Evolutionary conservation across 2,797 vertebrate species (phyloP), one percentile per base, ranked within the genome.

Genomic region (Tangara arthus): DNA sequence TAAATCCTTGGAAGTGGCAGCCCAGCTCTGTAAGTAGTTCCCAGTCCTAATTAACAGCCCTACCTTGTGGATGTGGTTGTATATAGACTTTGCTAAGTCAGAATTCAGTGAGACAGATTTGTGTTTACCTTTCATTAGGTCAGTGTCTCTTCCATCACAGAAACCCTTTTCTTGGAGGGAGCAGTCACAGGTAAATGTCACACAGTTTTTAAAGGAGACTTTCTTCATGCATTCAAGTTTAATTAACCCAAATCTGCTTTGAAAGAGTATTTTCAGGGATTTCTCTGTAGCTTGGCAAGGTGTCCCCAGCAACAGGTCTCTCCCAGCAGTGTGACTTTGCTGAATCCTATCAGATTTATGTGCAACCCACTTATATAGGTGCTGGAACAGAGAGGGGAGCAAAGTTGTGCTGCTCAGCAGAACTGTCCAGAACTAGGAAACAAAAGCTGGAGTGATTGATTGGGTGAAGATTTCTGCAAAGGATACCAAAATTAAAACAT

Each of bases 401-500:
- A 44, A 81, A 91, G 52, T 50, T 87, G 73, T 78, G 80, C 42
- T 73, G 60, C 80, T 96, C 79, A 92, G 93, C 87, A 97, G 89
- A 95, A 92, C 85, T 75, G 65, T 77, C 83, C 72, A 76, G 27
- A 93, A 76, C 32, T 37, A 80, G 87, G 84, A 96, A 95, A 93
- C 60, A 79, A 83, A 94, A 96, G 75, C 66, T 65, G 66, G 52
- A 90, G 68, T 97, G 94, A 97, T 93, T 94, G 96, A 97, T 93
- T 70, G 47, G 59, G 61, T 87, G 87, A 96, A 91, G 95, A 94
- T 97, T 96, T 96, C 70, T 57, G 49, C 95, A 96, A 96, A 97
- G 97, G 93, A 97, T 96, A 96, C 93, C 81, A 64, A 81, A 96
- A 97, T 97, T 97, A 97, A 97, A 97, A 97, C 93, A 97, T 97